Evolutionary conservation across 2,888 invertebrate genomes (phyloP), one percentile per base, ranked within the genome.

Genomic region (Melipona beecheii): DNA sequence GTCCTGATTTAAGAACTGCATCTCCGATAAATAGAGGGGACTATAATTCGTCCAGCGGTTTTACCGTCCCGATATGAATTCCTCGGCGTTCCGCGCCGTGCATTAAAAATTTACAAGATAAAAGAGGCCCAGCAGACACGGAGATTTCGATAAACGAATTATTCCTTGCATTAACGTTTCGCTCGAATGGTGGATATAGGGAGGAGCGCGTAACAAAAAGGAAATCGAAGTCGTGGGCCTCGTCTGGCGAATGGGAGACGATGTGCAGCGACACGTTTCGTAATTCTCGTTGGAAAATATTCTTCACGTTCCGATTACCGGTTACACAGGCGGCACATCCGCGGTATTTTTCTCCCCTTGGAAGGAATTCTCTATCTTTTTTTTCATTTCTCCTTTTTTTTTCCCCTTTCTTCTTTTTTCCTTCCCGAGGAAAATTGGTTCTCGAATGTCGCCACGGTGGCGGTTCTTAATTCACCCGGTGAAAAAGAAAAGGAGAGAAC

Each of bases 1-100:
- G 83, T 72, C 81, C 85, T 72, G 83, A 87, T 89, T 89, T 80
- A 88, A 83, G 75, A 83, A 83, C 69, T 54, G n/a, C 62, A 58
- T 75, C 74, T 64, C 84, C 76, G 62, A 73, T 77, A 74, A 83
- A 77, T 58, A 49, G 27, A 60, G 65, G 24, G 50, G 60, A 27
- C 27, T 60, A 49, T 68, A 74, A 68, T 79, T 64, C 60, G 54
- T 69, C 68, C 74, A 24, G 65, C 13, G 71, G 52, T 72, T 27
- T 27, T 66, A 68, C 31, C 75, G 36, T 24, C 43, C 58, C 52
- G 27, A 43, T 17, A 60, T 60, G 52, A 77, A 80, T 49, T 24
- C 27, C 52, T 19, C 17, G n/a, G 49, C 36, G n/a, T 24, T 24
- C 11, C 6, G 11, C 52, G 17, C 52, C 31, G n/a, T 60, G 21